These are phyloP conservation scores for Sapajus apella DNA, from an alignment of 2,113 vertebrate genomes.

Conservation along the genomic window DNA sequence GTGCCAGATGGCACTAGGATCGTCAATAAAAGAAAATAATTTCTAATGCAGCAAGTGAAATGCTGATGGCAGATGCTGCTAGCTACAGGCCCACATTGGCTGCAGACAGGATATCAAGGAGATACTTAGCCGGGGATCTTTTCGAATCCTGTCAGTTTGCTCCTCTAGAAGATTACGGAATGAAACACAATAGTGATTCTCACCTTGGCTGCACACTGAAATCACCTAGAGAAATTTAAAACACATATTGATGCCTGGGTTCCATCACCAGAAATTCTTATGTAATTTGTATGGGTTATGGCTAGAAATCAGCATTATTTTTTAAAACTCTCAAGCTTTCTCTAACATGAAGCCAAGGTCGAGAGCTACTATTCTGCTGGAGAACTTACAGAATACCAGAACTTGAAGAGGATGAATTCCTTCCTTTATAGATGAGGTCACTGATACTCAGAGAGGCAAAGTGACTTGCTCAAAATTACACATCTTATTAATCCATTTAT, in stretches of 20 bases:
- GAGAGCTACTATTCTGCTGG: neutral
- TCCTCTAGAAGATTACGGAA: neutral
- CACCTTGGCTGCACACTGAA: neutral
- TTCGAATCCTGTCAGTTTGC: neutral
- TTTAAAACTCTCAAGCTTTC: neutral
- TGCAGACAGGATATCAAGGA: neutral
- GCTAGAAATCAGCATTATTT: neutral
- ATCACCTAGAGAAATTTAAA: neutral
- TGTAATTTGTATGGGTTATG: neutral
- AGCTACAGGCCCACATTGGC: neutral
- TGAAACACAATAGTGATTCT: neutral
- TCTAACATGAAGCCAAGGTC: neutral
- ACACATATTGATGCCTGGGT: neutral
- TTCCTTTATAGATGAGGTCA: neutral
- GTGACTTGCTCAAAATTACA: neutral
- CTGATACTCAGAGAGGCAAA: neutral
- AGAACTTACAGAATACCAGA: neutral
- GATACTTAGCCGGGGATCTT: neutral
- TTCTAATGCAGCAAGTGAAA: neutral
- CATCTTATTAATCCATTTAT: neutral
- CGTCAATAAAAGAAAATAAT: conserved; percentile 10
- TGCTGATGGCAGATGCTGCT: neutral
- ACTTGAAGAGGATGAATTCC: neutral
- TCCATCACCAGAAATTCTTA: neutral
- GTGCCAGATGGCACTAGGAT: conserved; percentile 2